phyloP scores from a whole-genome alignment of 2,113 vertebrate species.

The Cisticola juncidis region DNA sequence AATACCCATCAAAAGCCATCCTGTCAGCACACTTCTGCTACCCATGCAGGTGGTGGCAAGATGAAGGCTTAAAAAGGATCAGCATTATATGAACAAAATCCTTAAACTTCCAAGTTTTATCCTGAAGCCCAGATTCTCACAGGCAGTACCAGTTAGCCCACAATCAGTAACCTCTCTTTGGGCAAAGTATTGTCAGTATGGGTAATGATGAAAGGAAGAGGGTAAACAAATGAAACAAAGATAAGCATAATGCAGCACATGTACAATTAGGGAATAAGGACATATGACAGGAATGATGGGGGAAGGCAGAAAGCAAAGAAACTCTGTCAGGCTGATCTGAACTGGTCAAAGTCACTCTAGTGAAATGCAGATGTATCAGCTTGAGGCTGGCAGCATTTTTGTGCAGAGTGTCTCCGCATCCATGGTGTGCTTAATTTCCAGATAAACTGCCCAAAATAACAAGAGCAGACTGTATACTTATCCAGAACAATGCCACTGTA shows the following conservation, averaged over 20 bases:
- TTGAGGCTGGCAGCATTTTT: background rate
- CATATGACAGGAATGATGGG: background rate
- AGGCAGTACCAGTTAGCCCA: background rate
- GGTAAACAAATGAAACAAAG: background rate
- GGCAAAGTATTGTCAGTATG: fast-evolving
- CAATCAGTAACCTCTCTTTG: background rate
- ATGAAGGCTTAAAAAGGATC: background rate
- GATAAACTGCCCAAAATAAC: background rate
- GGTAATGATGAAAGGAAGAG: background rate
- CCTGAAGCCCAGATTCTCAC: background rate
- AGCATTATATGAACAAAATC: background rate
- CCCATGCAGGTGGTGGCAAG: background rate
- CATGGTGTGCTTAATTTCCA: background rate
- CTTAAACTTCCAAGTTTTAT: background rate
- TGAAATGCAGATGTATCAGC: background rate
- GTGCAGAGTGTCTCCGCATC: background rate
- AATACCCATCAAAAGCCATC: background rate
- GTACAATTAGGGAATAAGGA: background rate
- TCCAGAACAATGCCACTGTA: background rate
- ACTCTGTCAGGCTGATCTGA: background rate
- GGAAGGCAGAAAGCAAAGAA: background rate
- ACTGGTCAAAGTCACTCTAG: background rate
- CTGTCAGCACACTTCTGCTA: background rate
- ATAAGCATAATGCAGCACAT: background rate
- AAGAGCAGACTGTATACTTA: background rate